Evolutionary conservation across 2,797 vertebrate genomes (phyloP).

Genomic region (Chiroxiphia lanceolata): DNA sequence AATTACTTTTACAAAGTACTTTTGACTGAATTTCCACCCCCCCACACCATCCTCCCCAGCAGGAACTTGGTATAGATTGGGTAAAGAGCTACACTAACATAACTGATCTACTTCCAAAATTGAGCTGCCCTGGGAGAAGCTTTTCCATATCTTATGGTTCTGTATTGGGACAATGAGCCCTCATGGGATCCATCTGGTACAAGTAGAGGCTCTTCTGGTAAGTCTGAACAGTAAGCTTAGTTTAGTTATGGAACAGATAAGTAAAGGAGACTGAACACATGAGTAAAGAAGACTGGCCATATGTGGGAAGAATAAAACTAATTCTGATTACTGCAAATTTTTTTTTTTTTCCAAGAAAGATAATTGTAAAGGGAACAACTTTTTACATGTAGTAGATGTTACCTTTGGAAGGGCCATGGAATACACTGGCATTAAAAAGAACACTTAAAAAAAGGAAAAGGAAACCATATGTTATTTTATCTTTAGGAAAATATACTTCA

Average conservation of each 20-base stretch:
- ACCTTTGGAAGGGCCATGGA: neutral
- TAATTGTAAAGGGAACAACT: neutral
- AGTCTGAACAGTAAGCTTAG: neutral
- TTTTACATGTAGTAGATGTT: neutral
- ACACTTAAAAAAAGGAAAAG: neutral
- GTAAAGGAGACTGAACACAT: neutral
- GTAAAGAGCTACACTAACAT: neutral
- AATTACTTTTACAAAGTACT: neutral
- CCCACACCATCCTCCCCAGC: no score
- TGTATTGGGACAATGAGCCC: neutral
- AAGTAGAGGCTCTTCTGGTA: neutral
- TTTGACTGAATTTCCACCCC: neutral
- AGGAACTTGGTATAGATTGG: neutral
- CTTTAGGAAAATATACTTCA: neutral
- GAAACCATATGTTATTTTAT: neutral
- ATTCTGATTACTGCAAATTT: neutral
- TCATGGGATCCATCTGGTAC: neutral
- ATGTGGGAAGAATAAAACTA: neutral
- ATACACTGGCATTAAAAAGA: neutral
- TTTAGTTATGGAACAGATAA: neutral
- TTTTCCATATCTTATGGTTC: neutral
- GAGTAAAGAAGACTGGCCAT: neutral
- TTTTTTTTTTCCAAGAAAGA: neutral
- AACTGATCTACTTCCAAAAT: neutral
- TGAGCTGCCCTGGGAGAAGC: neutral